These are phyloP conservation scores for Noctua comes DNA, from an alignment of 2,888 invertebrate species.

Conservation along the genomic window DNA sequence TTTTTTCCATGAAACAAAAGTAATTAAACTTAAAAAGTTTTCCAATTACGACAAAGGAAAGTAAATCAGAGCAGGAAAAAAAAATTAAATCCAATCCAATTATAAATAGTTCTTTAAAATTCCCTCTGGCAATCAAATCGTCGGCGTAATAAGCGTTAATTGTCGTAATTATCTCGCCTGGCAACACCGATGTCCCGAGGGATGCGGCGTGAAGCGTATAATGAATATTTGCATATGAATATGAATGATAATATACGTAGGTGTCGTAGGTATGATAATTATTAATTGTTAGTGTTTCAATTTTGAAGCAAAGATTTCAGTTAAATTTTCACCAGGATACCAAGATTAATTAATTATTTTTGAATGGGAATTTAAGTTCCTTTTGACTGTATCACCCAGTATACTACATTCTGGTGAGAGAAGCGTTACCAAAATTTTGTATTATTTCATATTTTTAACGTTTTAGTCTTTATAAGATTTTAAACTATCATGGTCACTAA, in stretches of 20 bases:
- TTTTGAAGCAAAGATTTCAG: neutral
- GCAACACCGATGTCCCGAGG: slow-evolving; percentile 57
- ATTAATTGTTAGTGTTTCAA: slow-evolving; percentile 15
- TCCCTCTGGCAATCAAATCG: slow-evolving; percentile 47
- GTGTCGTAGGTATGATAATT: slow-evolving; percentile 40
- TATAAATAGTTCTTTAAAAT: slow-evolving; percentile 46
- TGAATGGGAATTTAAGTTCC: too few species aligned
- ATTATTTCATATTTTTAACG: too few species aligned
- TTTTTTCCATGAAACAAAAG: neutral
- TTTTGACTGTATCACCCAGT: too few species aligned
- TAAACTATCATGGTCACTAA: too few species aligned
- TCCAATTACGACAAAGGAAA: neutral
- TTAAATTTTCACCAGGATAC: too few species aligned
- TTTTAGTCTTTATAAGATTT: too few species aligned
- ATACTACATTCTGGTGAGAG: too few species aligned
- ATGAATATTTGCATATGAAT: slow-evolving; percentile 63
- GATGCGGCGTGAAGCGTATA: slow-evolving; percentile 46
- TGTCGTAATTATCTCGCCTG: slow-evolving; percentile 61
- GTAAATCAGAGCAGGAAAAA: slow-evolving; percentile 8
- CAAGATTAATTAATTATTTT: too few species aligned
- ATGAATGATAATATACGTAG: slow-evolving; percentile 37
- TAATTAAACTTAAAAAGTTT: neutral
- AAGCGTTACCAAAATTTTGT: too few species aligned
- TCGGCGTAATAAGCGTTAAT: slow-evolving; percentile 59
- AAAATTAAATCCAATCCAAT: slow-evolving; percentile 31